These are phyloP conservation scores for Neodon shergylaensis DNA, from an alignment of 2,113 vertebrate species.

Conservation along the genomic window DNA sequence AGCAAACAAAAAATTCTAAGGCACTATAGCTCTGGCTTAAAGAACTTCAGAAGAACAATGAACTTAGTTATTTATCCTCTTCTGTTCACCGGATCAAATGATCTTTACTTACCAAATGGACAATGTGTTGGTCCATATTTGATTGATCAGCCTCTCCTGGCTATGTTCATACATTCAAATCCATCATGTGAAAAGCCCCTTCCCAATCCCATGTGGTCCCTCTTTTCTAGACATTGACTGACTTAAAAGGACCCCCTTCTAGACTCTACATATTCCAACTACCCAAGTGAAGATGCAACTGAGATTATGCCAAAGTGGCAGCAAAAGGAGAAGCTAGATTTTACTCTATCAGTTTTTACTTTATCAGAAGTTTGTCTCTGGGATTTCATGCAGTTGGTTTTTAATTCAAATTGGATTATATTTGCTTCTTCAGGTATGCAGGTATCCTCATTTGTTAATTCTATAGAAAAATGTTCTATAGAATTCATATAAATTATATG, in stretches of 20 bases:
- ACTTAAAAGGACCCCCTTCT: neutral
- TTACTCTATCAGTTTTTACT: neutral
- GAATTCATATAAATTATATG: too few relatives aligned
- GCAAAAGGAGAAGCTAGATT: neutral
- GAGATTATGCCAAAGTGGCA: constrained; percentile 3
- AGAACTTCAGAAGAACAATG: neutral
- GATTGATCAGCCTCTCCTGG: neutral
- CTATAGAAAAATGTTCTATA: neutral
- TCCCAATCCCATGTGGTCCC: neutral
- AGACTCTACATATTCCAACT: neutral
- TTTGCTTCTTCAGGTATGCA: neutral
- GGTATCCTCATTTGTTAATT: neutral
- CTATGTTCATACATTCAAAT: neutral
- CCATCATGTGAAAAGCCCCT: neutral
- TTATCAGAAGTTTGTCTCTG: neutral
- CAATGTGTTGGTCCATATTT: neutral
- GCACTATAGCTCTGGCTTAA: neutral
- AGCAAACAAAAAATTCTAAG: neutral
- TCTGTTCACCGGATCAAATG: neutral
- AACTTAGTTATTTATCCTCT: neutral
- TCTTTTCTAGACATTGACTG: neutral
- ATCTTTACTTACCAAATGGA: neutral
- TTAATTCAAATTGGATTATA: neutral
- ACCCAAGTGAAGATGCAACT: neutral
- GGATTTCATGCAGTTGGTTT: neutral